Conservation (phyloP, 2,797 vertebrate species). For the Oophaga sylvatica region DNA sequence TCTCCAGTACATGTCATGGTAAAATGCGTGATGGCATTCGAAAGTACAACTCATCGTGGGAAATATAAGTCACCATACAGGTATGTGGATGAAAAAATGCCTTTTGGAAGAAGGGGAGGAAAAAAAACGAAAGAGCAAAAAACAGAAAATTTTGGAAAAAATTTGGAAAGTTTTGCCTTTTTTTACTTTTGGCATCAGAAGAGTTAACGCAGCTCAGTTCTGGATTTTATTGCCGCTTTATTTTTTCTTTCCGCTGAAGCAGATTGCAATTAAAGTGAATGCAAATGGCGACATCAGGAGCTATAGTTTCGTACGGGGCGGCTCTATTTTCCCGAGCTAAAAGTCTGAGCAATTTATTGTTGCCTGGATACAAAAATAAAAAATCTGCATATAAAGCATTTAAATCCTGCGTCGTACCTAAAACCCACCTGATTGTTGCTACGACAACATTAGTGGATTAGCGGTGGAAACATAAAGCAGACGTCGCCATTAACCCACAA, state of each 20-base stretch:
- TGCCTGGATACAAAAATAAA: conserved; percentile 57
- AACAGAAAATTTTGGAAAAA: no score
- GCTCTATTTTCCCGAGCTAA: conserved; percentile 21
- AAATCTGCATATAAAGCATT: conserved; percentile 57
- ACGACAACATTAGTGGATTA: conserved; percentile 58
- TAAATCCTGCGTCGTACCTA: conserved; percentile 19
- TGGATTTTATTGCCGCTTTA: not conserved
- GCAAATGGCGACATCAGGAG: not conserved
- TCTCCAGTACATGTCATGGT: no score
- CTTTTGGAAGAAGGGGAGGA: no score
- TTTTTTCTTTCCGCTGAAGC: not conserved
- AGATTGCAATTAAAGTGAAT: not conserved
- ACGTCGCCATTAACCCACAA: conserved; percentile 27
- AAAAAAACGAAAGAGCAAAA: no score
- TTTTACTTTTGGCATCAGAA: not conserved
- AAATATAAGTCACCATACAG: no score
- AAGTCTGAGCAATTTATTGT: conserved; percentile 53
- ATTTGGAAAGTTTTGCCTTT: no score
- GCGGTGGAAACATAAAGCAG: conserved; percentile 41
- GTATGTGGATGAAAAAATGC: no score
- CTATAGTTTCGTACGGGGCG: not conserved
- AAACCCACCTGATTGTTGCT: conserved; percentile 59
- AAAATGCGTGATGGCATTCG: no score
- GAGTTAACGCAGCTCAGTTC: not conserved
- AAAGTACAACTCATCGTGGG: no score